Evolutionary conservation across 2,797 vertebrate species (phyloP).

Genomic region (Melanotaenia parkinsoni): DNA sequence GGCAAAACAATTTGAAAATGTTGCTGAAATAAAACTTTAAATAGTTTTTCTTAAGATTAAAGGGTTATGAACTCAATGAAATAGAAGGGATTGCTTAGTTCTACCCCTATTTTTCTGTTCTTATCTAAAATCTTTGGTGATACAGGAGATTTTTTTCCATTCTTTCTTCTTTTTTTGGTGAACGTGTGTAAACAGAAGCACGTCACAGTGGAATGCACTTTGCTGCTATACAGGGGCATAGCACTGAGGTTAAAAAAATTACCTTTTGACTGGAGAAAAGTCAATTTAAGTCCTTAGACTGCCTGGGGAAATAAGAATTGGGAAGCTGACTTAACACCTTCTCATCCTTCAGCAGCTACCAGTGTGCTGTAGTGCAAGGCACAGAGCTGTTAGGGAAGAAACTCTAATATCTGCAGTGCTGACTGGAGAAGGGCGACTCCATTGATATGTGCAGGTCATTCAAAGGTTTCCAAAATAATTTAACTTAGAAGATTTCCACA

Average conservation of each 20-base stretch:
- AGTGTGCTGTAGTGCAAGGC: constrained; percentile 13
- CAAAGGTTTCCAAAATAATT: background rate
- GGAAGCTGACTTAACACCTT: constrained; percentile 15
- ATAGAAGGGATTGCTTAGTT: background rate
- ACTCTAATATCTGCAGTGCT: background rate
- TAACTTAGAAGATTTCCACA: constrained; percentile 2
- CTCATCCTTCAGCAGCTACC: background rate
- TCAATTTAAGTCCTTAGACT: constrained; percentile 28
- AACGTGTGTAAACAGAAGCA: constrained; percentile 55
- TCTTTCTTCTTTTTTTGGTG: constrained; percentile 28
- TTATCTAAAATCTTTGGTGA: constrained; percentile 7
- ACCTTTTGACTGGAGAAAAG: constrained; percentile 42
- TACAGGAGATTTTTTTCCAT: constrained; percentile 19
- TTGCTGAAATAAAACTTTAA: background rate
- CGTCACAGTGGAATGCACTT: constrained; percentile 36
- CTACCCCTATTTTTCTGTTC: background rate
- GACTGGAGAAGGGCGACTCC: background rate
- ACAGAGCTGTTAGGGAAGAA: background rate
- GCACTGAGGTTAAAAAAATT: constrained; percentile 26
- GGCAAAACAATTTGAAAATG: background rate
- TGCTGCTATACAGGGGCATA: constrained; percentile 54
- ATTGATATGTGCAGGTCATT: constrained; percentile 1
- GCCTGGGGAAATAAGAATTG: constrained; percentile 31
- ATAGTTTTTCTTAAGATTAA: background rate
- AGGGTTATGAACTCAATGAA: background rate